Conservation (phyloP, 1,140 invertebrate genomes). For the Zaprionus camerounensis region DNA sequence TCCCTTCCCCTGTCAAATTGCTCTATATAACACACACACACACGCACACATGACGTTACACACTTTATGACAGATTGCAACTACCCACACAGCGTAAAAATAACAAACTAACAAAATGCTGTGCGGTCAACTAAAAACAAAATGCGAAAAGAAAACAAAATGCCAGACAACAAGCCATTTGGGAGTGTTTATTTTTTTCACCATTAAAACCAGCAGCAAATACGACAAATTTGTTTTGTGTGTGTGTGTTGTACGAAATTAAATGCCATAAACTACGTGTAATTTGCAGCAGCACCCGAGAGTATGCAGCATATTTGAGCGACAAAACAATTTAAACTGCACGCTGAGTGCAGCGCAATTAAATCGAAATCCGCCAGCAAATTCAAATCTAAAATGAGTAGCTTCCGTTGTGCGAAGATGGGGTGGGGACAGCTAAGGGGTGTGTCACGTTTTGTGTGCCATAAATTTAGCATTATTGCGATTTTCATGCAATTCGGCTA, state of each 20-base stretch:
- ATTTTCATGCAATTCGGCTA: conserved; percentile 77
- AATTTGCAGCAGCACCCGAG: conserved; percentile 28
- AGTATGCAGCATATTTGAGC: conserved; percentile 47
- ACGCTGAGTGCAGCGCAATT: conserved; percentile 52
- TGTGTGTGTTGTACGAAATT: conserved; percentile 41
- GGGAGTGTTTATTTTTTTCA: conserved; percentile 56
- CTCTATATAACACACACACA: neutral
- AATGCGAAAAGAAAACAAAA: conserved; percentile 8
- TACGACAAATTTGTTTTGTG: conserved; percentile 31
- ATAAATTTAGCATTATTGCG: conserved; percentile 79
- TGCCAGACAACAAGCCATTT: conserved; percentile 16
- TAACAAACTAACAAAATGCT: conserved; percentile 20
- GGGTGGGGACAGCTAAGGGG: neutral
- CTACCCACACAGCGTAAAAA: neutral
- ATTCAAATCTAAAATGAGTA: conserved; percentile 60
- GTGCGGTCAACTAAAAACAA: conserved; percentile 28
- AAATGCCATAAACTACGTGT: conserved; percentile 70
- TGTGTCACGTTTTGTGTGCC: conserved; percentile 72
- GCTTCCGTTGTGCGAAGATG: conserved; percentile 43
- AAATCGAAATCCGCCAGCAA: conserved; percentile 15
- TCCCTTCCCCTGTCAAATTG: neutral
- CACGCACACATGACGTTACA: neutral
- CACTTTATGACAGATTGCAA: neutral
- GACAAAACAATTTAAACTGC: conserved; percentile 74
- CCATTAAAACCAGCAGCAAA: conserved; percentile 43